Evolutionary conservation across 1,140 invertebrate species (phyloP).

Genomic region (Procambarus virginalis): DNA sequence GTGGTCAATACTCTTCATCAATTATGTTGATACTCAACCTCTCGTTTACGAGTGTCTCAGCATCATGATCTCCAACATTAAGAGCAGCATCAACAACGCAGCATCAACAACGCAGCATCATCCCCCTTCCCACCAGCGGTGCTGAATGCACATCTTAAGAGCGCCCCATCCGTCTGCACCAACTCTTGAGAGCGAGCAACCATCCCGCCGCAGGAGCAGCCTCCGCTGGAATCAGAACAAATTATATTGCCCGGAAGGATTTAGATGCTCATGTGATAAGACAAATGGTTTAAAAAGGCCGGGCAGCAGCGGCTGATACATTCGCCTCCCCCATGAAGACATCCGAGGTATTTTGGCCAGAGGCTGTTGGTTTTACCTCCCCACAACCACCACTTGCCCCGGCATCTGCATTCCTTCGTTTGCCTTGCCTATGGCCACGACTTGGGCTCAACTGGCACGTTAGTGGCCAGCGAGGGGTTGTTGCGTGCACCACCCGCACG

Average conservation of each 20-base stretch:
- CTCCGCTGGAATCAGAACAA: conserved; percentile 54
- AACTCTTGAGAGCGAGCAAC: conserved; percentile 4
- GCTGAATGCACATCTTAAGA: not conserved
- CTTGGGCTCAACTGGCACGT: conserved; percentile 18
- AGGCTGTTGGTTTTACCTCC: conserved; percentile 68
- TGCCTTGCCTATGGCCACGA: conserved; percentile 28
- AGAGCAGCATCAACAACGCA: too few relatives aligned
- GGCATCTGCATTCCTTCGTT: conserved; percentile 64
- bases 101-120: too few relatives aligned
- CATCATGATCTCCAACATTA: not conserved
- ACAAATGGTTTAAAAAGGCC: conserved; percentile 62
- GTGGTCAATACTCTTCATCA: not conserved
- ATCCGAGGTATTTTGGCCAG: conserved; percentile 63
- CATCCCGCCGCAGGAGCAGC: not conserved
- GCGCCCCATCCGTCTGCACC: conserved; percentile 3
- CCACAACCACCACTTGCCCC: conserved; percentile 65
- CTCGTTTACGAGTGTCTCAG: not conserved
- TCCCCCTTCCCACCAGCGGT: not conserved
- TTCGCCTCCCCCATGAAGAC: conserved; percentile 67
- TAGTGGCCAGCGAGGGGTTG: not conserved
- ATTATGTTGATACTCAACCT: not conserved
- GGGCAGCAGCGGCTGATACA: conserved; percentile 64
- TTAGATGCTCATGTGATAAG: conserved; percentile 64
- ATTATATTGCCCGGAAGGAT: conserved; percentile 59
- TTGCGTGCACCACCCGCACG: not conserved